Base-by-base conservation (phyloP, 2,113 vertebrate genomes). In the Xenopus tropicalis region DNA sequence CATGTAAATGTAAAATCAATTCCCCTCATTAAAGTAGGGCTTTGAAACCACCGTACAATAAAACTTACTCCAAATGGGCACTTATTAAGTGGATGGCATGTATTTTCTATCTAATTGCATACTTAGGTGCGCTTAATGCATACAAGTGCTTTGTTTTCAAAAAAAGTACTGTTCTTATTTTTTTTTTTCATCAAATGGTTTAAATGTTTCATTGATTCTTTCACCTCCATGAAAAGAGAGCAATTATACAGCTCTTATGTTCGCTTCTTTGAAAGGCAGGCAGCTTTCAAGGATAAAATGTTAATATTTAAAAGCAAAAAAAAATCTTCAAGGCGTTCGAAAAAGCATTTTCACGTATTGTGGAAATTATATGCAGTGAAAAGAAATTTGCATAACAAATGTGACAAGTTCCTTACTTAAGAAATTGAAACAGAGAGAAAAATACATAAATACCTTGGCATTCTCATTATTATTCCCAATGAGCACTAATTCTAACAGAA, bases 321-420 rank as follows among this genome's bases (percentile, higher is more conserved):
- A 79, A 86, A n/a, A n/a, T n/a, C 81, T 85, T 82, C 65, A 75
- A 84, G 83, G 82, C 78, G 1, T 83, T 86, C 72, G 74, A 78
- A 87, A 83, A 86, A 72, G 77, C 37, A 1, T 80, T 84, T 78
- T 80, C 80, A 80, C 77, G 79, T 83, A 83, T 68, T 86, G 81
- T 81, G 81, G 83, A 88, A 89, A 88, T 84, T 81, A 82, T 79
- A 84, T 0, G 0, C 79, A 78, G 82, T 66, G 72, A 80, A 77
- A 64, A 74, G 77, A 78, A 78, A 88, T 88, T 89, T 88, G 85
- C 88, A 88, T 84, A 88, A 88, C 82, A 88, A 88, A 86, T 86
- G 80, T 84, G 86, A 87, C 85, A 86, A 82, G 83, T 84, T 83
- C 78, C 83, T 87, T 88, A 84, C 84, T 90, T 88, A 84, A 83